Conservation (phyloP, 2,113 vertebrate species). For the Tupaia chinensis region DNA sequence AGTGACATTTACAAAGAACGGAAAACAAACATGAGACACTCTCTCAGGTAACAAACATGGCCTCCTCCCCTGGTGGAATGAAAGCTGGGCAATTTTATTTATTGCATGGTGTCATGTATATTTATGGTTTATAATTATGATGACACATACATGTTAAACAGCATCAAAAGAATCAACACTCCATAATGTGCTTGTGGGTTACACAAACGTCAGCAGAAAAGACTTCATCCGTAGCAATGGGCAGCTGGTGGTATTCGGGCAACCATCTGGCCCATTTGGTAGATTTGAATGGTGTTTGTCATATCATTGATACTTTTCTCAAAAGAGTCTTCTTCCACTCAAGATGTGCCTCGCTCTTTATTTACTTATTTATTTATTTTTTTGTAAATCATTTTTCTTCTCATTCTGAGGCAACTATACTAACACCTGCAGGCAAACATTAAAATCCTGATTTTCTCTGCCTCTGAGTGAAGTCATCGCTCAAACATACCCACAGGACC, state of each 20-base stretch:
- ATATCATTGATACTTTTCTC: slow-evolving; percentile 69
- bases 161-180: slow-evolving; percentile 70
- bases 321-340: slow-evolving; percentile 68
- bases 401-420: slow-evolving; percentile 47
- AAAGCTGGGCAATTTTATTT: slow-evolving; percentile 60
- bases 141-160: slow-evolving; percentile 62
- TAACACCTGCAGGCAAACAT: slow-evolving; percentile 69
- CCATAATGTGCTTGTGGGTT: slow-evolving; percentile 1
- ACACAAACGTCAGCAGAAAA: slow-evolving; percentile 63
- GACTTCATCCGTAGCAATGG: slow-evolving; percentile 79
- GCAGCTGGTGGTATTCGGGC: slow-evolving; percentile 66
- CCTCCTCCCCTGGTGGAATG: slow-evolving; percentile 8
- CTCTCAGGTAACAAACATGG: slow-evolving; percentile 54
- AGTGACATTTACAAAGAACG: neutral
- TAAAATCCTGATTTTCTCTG: slow-evolving; percentile 45
- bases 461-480: slow-evolving; percentile 39
- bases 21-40: neutral
- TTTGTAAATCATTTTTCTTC: neutral
- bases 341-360: slow-evolving; percentile 63
- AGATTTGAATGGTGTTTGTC: slow-evolving; percentile 69
- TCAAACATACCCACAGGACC: slow-evolving; percentile 18
- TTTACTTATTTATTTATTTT: slow-evolving; percentile 6
- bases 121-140: slow-evolving; percentile 71
- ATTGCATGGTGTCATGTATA: slow-evolving; percentile 67
- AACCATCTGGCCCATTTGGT: slow-evolving; percentile 78